A percentile compares a stretch with the other conserved stretches of the same genome.
Conservation (phyloP, 2,113 vertebrate species). For the Cyprinodon brontotheroides region DNA sequence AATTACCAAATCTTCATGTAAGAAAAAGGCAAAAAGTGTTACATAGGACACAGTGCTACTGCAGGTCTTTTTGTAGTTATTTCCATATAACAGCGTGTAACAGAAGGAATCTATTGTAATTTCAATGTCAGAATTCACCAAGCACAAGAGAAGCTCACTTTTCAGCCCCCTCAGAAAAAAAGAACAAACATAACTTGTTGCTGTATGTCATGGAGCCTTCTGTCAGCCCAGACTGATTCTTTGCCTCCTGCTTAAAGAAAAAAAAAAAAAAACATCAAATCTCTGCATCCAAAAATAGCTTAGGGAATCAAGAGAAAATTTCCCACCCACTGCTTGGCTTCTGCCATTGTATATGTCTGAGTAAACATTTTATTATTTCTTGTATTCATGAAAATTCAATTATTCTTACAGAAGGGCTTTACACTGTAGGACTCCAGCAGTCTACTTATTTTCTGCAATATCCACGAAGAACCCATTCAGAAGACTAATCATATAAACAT, state of each 20-base stretch:
- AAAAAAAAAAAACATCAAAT: slow-evolving; percentile 32
- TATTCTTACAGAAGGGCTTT: slow-evolving; percentile 36
- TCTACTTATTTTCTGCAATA: slow-evolving; percentile 16
- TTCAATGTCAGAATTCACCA: slow-evolving; percentile 4
- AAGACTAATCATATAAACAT: slow-evolving; percentile 18
- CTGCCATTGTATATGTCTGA: slow-evolving; percentile 7
- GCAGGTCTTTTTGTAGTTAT: neutral
- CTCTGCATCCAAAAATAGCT: slow-evolving; percentile 33
- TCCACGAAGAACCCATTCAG: slow-evolving; percentile 13
- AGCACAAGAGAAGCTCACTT: neutral
- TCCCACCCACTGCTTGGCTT: slow-evolving; percentile 16
- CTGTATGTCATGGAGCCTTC: slow-evolving; percentile 13
- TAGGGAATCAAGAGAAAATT: slow-evolving; percentile 22
- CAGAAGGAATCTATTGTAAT: neutral
- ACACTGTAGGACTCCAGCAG: slow-evolving; percentile 13
- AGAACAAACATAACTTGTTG: slow-evolving; percentile 11
- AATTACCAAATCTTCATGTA: slow-evolving; percentile 5
- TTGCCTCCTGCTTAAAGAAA: slow-evolving; percentile 19
- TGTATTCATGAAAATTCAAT: slow-evolving; percentile 26
- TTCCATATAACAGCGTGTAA: neutral
- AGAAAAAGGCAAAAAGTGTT: slow-evolving; percentile 3
- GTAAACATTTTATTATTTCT: neutral
- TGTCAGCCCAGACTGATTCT: slow-evolving; percentile 41
- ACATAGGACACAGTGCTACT: neutral
- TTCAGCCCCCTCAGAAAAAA: neutral